Conservation (phyloP, 1,140 invertebrate genomes). For the Hydropsyche tenuis region DNA sequence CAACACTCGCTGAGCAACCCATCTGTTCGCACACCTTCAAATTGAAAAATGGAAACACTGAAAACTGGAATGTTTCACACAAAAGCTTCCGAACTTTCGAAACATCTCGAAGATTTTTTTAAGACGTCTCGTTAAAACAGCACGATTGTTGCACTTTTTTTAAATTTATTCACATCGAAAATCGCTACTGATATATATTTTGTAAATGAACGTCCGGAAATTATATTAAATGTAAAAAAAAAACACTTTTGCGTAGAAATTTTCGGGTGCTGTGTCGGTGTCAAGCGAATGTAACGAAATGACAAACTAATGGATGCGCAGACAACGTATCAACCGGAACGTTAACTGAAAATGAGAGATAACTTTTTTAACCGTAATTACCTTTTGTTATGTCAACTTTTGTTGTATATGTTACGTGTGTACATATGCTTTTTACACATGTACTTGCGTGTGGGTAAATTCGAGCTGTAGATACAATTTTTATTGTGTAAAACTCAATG, state of each 20-base stretch:
- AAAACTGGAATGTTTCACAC: background rate
- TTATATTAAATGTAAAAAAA: background rate
- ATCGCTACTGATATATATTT: background rate
- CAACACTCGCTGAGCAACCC: constrained; percentile 54
- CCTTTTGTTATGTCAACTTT: constrained; percentile 11
- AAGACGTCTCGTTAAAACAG: no score
- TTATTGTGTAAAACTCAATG: no score
- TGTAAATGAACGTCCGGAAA: background rate
- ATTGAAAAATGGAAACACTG: background rate
- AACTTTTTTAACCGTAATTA: constrained; percentile 35
- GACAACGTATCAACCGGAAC: constrained; percentile 29
- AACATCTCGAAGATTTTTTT: background rate
- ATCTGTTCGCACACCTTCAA: constrained; percentile 49
- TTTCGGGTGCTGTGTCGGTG: background rate
- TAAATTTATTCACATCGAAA: background rate
- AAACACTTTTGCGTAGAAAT: background rate
- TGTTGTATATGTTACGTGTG: background rate
- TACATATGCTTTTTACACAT: background rate
- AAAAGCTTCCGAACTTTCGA: background rate
- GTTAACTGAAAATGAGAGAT: constrained; percentile 32
- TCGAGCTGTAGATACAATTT: no score
- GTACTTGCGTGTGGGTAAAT: background rate
- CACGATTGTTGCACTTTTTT: no score
- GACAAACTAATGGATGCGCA: constrained; percentile 26
- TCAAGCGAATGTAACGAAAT: constrained; percentile 4